Evolutionary conservation across 2,888 invertebrate genomes (phyloP), one percentile per base, ranked within the genome.

Genomic region (Incurvaria masculella): DNA sequence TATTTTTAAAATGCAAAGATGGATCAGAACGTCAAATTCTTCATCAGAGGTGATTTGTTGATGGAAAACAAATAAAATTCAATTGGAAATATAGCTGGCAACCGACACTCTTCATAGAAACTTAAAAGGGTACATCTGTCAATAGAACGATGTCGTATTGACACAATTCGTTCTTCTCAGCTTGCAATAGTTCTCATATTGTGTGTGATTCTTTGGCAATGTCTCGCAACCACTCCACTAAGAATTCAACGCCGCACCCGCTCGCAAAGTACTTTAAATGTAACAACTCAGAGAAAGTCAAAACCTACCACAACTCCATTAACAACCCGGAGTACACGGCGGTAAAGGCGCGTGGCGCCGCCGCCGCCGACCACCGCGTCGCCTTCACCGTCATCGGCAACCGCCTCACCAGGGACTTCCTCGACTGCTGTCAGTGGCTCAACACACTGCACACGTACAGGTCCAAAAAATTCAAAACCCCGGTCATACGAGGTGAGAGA

Each of bases 361-460:
- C 46, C 21, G 2, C 54, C 11, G 41, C 55, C 33, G 44, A 51
- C 44, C 49, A 62, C 14, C 57, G 58, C 6, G 52, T 63, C 2
- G 63, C 64, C 53, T 69, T 76, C 51, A 68, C 64, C 2, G 54
- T 78, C 2, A 62, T 75, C 44, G 78, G 78, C 8, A 68, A 68
- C 51, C 62, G 65, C 57, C 55, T 68, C 2, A 61, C 66, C 4
- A 65, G 66, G 49, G 72, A 71, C 53, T 78, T 72, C 57, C 68
- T 68, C 48, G 67, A 69, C 48, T 71, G 71, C 45, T 55, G 53
- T 18, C 59, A 70, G 45, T 54, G 73, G 45, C 63, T 69, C 17
- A 63, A 62, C 50, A 68, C 63, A n/a, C 56, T 78, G 27, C 61
- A 71, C 51, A 74, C 66, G 46, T 73, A 71, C 52, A 66, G 65